Evolutionary conservation across 2,113 vertebrate genomes (phyloP).

Genomic region (Trochalopteron elliotii): DNA sequence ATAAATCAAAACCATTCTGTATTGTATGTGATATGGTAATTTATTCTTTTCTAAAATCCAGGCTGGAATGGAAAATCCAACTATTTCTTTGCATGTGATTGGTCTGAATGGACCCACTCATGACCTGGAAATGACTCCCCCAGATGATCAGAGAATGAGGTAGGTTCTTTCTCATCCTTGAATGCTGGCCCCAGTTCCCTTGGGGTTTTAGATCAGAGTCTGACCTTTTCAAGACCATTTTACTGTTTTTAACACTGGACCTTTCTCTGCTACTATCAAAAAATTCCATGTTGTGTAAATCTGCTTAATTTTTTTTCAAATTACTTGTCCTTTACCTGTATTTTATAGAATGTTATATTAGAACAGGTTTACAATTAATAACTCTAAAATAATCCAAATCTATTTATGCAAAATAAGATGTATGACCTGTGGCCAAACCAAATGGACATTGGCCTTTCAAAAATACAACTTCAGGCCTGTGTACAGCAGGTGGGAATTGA

Average conservation of each 20-base stretch:
- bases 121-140: slow-evolving; percentile 91
- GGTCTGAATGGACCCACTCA: slow-evolving; percentile 93
- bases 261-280: neutral
- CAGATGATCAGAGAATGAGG: slow-evolving; percentile 91
- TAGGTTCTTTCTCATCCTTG: slow-evolving; percentile 42
- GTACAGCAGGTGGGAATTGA: neutral
- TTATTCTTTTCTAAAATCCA: slow-evolving; percentile 48
- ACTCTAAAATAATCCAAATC: neutral
- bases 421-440: neutral
- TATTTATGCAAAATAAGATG: neutral
- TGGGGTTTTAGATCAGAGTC: neutral
- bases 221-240: neutral
- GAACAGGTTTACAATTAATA: neutral
- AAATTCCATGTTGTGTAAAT: neutral
- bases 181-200: rapidly evolving
- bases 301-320: no score
- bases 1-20: neutral
- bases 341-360: neutral
- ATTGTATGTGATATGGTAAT: neutral
- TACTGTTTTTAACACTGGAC: neutral
- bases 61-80: slow-evolving; percentile 94
- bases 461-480: neutral
- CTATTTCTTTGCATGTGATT: slow-evolving; percentile 90
- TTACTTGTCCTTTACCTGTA: neutral
- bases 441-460: neutral